Evolutionary conservation across 1,140 invertebrate genomes (phyloP), one percentile per base, ranked within the genome.

Genomic region (Anagrus nilaparvatae): DNA sequence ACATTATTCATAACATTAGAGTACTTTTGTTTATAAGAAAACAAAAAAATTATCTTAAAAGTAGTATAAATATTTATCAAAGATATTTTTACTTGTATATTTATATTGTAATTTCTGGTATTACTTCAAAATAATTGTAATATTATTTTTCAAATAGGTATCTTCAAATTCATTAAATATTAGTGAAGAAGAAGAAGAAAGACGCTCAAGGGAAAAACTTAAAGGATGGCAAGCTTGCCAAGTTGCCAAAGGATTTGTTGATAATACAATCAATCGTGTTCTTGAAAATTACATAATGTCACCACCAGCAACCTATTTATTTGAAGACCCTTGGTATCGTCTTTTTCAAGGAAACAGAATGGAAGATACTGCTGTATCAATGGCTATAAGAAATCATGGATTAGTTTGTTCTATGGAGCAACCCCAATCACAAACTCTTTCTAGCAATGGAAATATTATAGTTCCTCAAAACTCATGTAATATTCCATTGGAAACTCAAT

Each of bases 221-320:
- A 55, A 48, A 4, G 62, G 70, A 53, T 84, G 80, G 80, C 81
- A 84, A 54, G 73, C 73, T 12, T 73, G 72, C 64, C 80, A 83
- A 65, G 69, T 80, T 44, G 76, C 75, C 3, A 78, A 77, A 61
- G 76, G 78, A 36, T 78, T 75, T 60, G 69, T 83, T 24, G 81
- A 84, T 50, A 84, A 84, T 60, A 76, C 74, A 13, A 79, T 83
- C 42, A 84, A 84, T 49, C 69, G 69, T 49, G 72, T 81, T 16
- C 52, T 82, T 30, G 80, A 82, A 54, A 72, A 71, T 27, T 78
- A 75, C 67, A 70, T 73, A 35, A 55, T 73, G 19, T 62, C 60
- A 31, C 71, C 74, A 9, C 53, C 58, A 48, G 30, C 59, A 54
- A 29, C 58, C 49, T 46, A 61, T 62, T 47, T 55, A 54, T 24